phyloP scores from a whole-genome alignment of 2,113 vertebrate genomes.

The Bos javanicus region DNA sequence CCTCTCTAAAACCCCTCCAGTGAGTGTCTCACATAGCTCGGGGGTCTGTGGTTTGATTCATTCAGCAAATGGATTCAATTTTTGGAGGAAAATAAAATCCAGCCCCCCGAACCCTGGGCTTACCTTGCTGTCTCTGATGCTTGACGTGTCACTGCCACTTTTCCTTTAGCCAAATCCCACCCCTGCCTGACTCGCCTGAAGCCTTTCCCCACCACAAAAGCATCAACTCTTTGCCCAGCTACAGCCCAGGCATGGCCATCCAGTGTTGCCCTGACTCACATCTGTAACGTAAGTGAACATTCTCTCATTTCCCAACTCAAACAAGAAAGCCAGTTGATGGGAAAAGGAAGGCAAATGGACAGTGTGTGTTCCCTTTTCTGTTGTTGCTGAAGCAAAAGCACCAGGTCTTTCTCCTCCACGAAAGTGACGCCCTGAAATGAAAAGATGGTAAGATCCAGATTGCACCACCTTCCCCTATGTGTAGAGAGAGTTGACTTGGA shows the following conservation, averaged over 20 bases:
- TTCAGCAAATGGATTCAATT: neutral
- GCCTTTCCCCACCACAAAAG: neutral
- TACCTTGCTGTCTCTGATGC: neutral
- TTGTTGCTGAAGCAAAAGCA: neutral
- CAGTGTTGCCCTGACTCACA: rapidly evolving
- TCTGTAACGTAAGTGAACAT: rapidly evolving
- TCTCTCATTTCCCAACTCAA: neutral
- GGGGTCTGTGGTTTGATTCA: neutral
- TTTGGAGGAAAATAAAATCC: neutral
- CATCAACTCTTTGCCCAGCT: rapidly evolving
- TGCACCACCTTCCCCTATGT: rapidly evolving
- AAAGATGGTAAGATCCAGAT: rapidly evolving
- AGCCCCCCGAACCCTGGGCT: rapidly evolving
- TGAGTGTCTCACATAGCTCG: rapidly evolving
- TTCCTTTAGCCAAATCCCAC: neutral
- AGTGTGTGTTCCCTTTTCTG: no score
- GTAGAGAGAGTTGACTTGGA: neutral
- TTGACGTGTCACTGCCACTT: rapidly evolving
- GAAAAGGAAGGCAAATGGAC: no score
- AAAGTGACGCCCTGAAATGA: neutral
- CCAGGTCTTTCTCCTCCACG: rapidly evolving
- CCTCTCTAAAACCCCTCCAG: rapidly evolving
- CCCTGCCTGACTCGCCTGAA: neutral
- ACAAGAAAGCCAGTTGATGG: neutral
- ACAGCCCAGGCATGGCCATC: rapidly evolving